These are phyloP conservation scores for Scomber scombrus DNA, from an alignment of 2,113 vertebrate genomes.

Conservation along the genomic window DNA sequence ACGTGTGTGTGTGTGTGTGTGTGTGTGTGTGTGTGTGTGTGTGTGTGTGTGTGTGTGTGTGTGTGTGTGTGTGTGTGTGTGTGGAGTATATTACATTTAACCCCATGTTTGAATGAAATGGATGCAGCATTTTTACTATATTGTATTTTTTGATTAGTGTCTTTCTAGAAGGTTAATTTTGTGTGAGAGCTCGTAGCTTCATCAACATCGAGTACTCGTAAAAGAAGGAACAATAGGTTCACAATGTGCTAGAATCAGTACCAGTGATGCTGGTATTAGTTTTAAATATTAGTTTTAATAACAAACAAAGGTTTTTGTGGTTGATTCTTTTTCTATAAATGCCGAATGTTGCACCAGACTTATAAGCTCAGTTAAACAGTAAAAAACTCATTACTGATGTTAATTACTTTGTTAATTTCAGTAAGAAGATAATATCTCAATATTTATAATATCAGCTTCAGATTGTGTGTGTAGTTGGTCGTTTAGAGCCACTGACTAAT, in stretches of 20 bases:
- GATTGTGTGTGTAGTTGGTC: too few relatives aligned
- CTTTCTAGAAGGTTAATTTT: background rate
- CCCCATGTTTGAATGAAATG: constrained; percentile 23
- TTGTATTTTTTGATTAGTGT: constrained; percentile 21
- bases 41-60: constrained; percentile 25
- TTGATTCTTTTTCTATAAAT: too few relatives aligned
- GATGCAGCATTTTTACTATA: constrained; percentile 7
- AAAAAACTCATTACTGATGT: too few relatives aligned
- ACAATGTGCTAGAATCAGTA: background rate
- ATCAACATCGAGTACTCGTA: background rate
- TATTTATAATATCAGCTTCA: background rate
- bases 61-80: constrained; percentile 21
- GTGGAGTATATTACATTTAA: constrained; percentile 15
- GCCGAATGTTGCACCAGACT: too few relatives aligned
- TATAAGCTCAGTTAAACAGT: too few relatives aligned
- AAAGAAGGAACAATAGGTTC: background rate
- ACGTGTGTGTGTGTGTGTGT: background rate
- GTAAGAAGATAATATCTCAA: background rate
- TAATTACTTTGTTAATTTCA: too few relatives aligned
- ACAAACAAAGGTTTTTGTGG: too few relatives aligned
- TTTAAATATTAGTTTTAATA: too few relatives aligned
- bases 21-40: constrained; percentile 29
- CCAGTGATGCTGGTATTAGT: background rate
- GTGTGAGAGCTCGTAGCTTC: background rate
- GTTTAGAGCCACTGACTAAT: too few relatives aligned